Base-by-base conservation (phyloP, 2,888 invertebrate genomes). In the Limenitis camilla region DNA sequence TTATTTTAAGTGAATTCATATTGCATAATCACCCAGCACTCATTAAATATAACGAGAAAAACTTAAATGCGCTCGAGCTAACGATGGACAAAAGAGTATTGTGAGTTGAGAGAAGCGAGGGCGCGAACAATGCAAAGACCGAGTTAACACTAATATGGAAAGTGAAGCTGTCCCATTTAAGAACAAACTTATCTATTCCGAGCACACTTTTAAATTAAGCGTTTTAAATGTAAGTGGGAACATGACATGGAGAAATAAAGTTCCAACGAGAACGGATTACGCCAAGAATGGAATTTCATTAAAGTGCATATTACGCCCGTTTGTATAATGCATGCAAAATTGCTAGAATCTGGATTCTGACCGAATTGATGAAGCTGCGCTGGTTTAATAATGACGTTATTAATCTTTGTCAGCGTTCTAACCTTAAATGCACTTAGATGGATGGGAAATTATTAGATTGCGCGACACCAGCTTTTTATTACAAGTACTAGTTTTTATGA, bases 201-300 rank as follows among this genome's bases (percentile, higher is more conserved):
- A 46, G 46, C 41, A 40, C 29, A 52, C 19, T 55, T 55, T 55
- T 52, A 58, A 60, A 60, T 60, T 52, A 57, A 49, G 49, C 52
- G 47, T 55, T 60, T 55, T 55, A 56, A 59, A 55, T 56, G 52
- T 58, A 50, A 55, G 57, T 55, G 47, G 51, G 49, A 53, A 54
- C 59, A 51, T 56, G 52, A 58, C 53, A 58, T 58, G 57, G 48
- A 42, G 56, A 51, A 57, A 56, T 56, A 52, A 59, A 54, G 55
- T 61, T 50, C 38, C 57, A 52, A 51, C 38, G 52, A 42, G 55
- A 52, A 52, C 50, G 52, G 59, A 59, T 57, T 60, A 60, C 52
- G 51, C 43, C 49, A 51, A 44, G 53, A 52, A 48, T 52, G 55
- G 55, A 59, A 61, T 59, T 53, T 59, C 56, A 60, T 60, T 56